Base-by-base conservation (phyloP, 2,888 invertebrate genomes). In the Gymnosoma rotundatum region DNA sequence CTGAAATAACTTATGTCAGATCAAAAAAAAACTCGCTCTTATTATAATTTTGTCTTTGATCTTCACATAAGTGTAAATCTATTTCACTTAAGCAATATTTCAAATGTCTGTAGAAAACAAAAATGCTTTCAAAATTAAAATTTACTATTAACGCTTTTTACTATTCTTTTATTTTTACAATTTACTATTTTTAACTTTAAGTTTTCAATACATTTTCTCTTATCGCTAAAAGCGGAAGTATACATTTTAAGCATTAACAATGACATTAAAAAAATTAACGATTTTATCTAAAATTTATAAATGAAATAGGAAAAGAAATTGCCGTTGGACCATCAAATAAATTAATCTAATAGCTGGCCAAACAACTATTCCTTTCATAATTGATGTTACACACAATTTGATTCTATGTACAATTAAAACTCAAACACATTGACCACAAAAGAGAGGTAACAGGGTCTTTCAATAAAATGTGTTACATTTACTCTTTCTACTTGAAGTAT, bases 311-410 rank as follows among this genome's bases (percentile, higher is more conserved):
- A 18, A 73, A 38, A 72, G 60, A 72, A 72, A 52, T 42, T 38
- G 52, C 52, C 61, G 52, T 73, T 52, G n/a, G 52, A 63, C 73
- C 61, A 64, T 64, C 63, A 64, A 45, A 74, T 7, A 42, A 54
- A 48, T 72, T 48, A 72, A 48, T 48, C 36, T 20, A 48, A 60
- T 52, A 74, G 18, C 20, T 56, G 63, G 10, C 48, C 54, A 74
- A 64, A 64, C 74, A 42, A 64, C 63, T 64, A n/a, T 56, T 73
- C 18, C 73, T 25, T 52, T 63, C 50, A 63, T 60, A 74, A 63
- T 42, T 45, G 9, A 52, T 42, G 21, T 25, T 69, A 25, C 54
- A 54, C 10, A 21, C 32, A 42, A 50, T 14, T 66, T n/a, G n/a
- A n/a, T 25, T 16, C n/a, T 25, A 48, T 10, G 0, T 32, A 32